Evolutionary conservation across 2,888 invertebrate species (phyloP).

Genomic region (Coelopa pilipes): DNA sequence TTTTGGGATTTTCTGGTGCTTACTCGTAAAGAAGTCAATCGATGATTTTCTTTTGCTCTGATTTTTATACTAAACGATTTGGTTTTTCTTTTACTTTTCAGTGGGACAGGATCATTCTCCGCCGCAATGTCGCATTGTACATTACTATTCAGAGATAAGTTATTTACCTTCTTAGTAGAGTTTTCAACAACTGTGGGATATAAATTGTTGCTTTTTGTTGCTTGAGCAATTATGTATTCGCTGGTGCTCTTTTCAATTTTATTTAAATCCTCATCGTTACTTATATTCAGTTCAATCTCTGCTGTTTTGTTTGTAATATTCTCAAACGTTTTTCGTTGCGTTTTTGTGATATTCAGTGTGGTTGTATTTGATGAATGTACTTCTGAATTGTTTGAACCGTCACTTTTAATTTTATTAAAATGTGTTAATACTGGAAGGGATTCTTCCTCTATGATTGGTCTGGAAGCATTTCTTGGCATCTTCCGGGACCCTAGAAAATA

Average conservation of each 20-base stretch:
- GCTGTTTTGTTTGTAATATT: conserved; percentile 23
- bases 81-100: background rate
- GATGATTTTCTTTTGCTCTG: conserved; percentile 22
- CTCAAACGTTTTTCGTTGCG: conserved; percentile 16
- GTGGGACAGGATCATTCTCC: background rate
- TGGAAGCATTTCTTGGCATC: conserved; percentile 65
- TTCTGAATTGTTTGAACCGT: background rate
- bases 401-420: conserved; percentile 33
- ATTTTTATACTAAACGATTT: conserved; percentile 14
- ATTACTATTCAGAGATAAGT: background rate
- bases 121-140: background rate
- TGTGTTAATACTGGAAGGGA: conserved; percentile 56
- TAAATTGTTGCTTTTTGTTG: conserved; percentile 24
- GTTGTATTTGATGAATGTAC: no score
- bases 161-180: background rate
- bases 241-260: conserved; percentile 29
- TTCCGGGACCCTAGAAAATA: conserved; percentile 55
- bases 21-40: conserved; percentile 2
- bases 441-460: conserved; percentile 61
- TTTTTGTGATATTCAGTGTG: background rate
- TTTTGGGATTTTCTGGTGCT: background rate
- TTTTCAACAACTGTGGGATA: conserved; percentile 17
- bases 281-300: background rate
- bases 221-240: conserved; percentile 4
- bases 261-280: background rate